Conservation (phyloP, 2,797 vertebrate genomes). For the Myotis myotis region DNA sequence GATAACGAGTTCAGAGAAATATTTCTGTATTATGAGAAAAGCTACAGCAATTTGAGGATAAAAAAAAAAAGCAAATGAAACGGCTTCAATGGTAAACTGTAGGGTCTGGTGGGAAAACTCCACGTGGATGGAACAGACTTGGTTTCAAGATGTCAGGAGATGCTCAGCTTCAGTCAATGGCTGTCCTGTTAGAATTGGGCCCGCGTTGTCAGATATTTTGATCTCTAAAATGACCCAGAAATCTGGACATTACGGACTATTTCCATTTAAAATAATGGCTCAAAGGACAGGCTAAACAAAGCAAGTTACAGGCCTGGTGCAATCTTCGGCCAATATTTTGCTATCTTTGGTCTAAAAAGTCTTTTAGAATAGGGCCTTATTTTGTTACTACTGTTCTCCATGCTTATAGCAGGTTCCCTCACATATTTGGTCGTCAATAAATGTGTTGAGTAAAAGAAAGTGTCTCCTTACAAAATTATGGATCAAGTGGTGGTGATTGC, state of each 20-base stretch:
- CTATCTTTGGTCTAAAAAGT: conserved; percentile 3
- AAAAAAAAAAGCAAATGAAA: background rate
- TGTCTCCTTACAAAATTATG: background rate
- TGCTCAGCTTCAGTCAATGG: background rate
- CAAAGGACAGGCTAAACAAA: background rate
- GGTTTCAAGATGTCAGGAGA: background rate
- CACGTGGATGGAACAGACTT: background rate
- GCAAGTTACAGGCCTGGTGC: background rate
- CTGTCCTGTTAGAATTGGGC: background rate
- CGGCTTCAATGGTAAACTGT: background rate
- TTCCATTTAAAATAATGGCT: conserved; percentile 2
- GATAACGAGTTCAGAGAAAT: background rate
- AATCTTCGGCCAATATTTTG: background rate
- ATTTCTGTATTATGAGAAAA: background rate
- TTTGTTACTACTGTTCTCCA: background rate
- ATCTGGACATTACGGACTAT: background rate
- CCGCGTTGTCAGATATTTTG: background rate
- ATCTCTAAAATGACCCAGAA: conserved; percentile 17
- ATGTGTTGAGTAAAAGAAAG: background rate
- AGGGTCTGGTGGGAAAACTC: background rate
- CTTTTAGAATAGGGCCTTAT: background rate
- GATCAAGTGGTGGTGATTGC: background rate
- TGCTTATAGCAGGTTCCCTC: background rate
- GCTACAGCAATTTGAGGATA: background rate
- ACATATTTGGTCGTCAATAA: conserved; percentile 1